Evolutionary conservation across 1,140 invertebrate genomes (phyloP).

Genomic region (Plectrocnemia conspersa): DNA sequence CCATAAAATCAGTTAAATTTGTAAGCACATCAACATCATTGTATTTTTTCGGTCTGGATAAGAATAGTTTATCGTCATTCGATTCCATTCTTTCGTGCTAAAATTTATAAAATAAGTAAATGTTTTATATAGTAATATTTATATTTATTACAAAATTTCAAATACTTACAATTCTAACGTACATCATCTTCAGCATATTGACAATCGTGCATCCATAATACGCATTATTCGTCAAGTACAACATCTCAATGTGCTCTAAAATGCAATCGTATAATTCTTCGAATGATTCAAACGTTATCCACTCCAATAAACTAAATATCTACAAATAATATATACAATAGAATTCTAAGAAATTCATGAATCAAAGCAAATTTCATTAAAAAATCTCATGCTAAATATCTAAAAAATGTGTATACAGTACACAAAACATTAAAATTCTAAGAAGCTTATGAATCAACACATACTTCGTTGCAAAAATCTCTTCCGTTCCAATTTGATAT

Average conservation of each 20-base stretch:
- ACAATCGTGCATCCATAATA: constrained; percentile 36
- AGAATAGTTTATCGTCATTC: constrained; percentile 37
- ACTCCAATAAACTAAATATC: constrained; percentile 45
- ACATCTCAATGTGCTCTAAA: constrained; percentile 35
- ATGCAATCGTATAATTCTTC: constrained; percentile 39
- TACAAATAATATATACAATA: constrained; percentile 32
- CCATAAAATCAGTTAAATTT: constrained; percentile 37
- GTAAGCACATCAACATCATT: constrained; percentile 33
- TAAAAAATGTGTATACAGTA: no score
- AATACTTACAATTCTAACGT: constrained; percentile 43
- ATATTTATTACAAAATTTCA: background rate
- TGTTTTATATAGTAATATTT: constrained; percentile 1
- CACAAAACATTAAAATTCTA: no score
- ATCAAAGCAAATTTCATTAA: no score
- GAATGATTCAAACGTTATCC: constrained; percentile 40
- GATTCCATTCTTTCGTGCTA: constrained; percentile 40
- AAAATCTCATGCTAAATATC: no score
- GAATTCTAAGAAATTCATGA: no score
- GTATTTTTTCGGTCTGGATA: constrained; percentile 29
- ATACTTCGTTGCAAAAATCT: constrained; percentile 46
- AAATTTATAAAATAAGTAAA: constrained; percentile 20
- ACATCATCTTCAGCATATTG: constrained; percentile 40
- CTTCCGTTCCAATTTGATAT: constrained; percentile 47
- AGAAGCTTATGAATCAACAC: no score
- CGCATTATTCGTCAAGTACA: constrained; percentile 28